These are phyloP conservation scores for Tachycineta bicolor DNA, from an alignment of 2,113 vertebrate genomes.

Conservation along the genomic window DNA sequence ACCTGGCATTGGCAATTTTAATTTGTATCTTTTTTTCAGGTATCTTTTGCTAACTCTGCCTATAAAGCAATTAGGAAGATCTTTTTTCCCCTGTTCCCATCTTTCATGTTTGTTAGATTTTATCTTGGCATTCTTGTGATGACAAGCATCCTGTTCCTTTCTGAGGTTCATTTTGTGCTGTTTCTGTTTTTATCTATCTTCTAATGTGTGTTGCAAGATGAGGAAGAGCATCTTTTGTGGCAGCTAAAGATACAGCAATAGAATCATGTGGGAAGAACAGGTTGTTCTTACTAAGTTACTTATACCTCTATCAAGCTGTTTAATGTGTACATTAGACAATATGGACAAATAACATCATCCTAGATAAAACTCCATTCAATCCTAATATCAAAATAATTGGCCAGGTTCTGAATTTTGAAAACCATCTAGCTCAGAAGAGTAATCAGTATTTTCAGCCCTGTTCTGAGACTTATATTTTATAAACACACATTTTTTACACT, in stretches of 20 bases:
- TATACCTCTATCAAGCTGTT: neutral
- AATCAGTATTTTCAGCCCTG: neutral
- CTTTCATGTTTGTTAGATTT: slow-evolving; percentile 13
- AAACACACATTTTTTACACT: neutral
- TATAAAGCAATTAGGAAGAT: slow-evolving; percentile 33
- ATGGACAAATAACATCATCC: neutral
- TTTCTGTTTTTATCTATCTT: slow-evolving; percentile 8
- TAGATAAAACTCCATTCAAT: neutral
- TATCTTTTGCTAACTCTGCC: neutral
- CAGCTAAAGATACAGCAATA: slow-evolving; percentile 28
- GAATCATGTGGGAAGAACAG: neutral
- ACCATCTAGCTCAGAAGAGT: neutral
- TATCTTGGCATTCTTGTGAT: neutral
- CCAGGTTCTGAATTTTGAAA: neutral
- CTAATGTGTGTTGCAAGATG: slow-evolving; percentile 14
- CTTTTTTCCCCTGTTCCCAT: neutral
- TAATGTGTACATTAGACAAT: neutral
- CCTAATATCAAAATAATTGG: neutral
- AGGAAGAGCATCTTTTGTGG: slow-evolving; percentile 4
- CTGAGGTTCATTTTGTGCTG: slow-evolving; percentile 30
- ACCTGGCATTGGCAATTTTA: neutral
- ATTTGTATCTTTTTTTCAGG: neutral
- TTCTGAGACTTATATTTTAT: neutral
- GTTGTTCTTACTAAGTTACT: neutral
- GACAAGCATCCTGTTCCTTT: slow-evolving; percentile 25